Conservation (phyloP, 2,888 invertebrate species). For the Adineta ricciae region DNA sequence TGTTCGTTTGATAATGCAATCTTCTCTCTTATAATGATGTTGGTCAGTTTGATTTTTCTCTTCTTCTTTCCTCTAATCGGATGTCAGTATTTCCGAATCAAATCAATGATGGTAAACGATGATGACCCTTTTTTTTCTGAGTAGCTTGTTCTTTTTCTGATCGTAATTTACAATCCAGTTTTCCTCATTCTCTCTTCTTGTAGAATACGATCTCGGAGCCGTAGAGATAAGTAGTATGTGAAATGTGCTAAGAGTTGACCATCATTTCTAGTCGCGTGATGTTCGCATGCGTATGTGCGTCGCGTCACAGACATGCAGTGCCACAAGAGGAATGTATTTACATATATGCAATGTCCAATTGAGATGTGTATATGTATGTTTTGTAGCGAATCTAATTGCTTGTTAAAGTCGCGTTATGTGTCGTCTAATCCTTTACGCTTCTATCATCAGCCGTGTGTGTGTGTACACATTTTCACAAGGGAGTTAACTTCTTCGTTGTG, state of each 20-base stretch:
- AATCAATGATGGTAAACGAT: neutral
- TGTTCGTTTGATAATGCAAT: constrained; percentile 9
- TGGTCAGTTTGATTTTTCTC: neutral
- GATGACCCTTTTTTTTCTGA: neutral
- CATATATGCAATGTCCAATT: neutral
- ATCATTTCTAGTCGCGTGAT: neutral
- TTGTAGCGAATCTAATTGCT: constrained; percentile 7
- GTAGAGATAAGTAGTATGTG: neutral
- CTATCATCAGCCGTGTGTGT: neutral
- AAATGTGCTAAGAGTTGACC: neutral
- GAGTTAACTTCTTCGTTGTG: neutral
- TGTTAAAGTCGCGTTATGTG: constrained; percentile 13
- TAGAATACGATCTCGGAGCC: neutral
- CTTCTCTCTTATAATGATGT: neutral
- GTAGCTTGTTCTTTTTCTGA: neutral
- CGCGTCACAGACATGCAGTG: neutral
- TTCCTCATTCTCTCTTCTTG: neutral
- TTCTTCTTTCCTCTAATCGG: neutral
- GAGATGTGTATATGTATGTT: neutral
- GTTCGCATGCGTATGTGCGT: neutral
- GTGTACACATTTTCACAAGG: neutral
- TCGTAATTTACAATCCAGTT: neutral
- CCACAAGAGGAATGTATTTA: constrained; percentile 11
- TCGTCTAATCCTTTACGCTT: constrained; percentile 2
- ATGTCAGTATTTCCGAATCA: constrained; percentile 5